Percentiles rank a stretch among this genome's conserved stretches.
Conservation (phyloP, 2,797 vertebrate species). For the Hipposideros larvatus region DNA sequence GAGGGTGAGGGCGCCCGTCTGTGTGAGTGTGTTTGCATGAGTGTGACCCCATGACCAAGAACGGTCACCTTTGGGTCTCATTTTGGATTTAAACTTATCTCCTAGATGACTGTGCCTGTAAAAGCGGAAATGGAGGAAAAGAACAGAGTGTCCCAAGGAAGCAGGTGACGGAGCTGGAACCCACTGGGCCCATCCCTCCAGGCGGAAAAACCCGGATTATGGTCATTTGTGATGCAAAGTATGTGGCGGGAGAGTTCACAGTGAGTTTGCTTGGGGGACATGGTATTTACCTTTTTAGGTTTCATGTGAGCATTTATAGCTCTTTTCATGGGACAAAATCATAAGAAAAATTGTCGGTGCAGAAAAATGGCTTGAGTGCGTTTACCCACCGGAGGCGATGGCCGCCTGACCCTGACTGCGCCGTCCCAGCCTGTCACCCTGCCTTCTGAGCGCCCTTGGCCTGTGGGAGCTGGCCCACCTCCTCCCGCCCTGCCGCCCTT, state of each 20-base stretch:
- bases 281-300: background rate
- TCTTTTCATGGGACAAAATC: background rate
- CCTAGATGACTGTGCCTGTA: background rate
- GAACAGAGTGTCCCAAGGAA: background rate
- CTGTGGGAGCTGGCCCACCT: fast-evolving
- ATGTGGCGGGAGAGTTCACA: slow-evolving; percentile 37
- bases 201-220: slow-evolving; percentile 81
- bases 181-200: slow-evolving; percentile 79
- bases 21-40: fast-evolving
- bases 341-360: background rate
- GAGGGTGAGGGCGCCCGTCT: too few relatives aligned
- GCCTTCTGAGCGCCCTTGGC: background rate
- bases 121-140: slow-evolving; percentile 43
- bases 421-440: background rate
- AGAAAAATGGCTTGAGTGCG: background rate
- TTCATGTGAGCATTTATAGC: fast-evolving
- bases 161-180: fast-evolving
- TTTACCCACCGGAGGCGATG: fast-evolving
- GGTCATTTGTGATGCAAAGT: slow-evolving; percentile 87
- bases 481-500: background rate
- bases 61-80: background rate
- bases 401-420: background rate
- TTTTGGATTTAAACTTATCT: background rate
- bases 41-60: fast-evolving
- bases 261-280: too few relatives aligned